Conservation (phyloP, 2,113 vertebrate genomes). For the Seriola aureovittata region DNA sequence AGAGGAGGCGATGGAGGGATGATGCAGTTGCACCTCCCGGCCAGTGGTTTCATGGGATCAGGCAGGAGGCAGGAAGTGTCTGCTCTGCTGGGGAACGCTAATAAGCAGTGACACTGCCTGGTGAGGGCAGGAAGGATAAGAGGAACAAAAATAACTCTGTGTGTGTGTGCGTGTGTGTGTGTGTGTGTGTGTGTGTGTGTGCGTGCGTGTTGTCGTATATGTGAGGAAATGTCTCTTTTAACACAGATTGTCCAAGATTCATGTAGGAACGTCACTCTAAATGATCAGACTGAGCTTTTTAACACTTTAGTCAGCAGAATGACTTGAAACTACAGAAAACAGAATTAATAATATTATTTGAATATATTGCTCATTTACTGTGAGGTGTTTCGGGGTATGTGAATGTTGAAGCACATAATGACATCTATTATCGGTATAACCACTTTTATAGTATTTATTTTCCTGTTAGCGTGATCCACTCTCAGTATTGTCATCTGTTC, state of each 20-base stretch:
- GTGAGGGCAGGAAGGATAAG: constrained; percentile 78
- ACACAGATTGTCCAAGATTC: neutral
- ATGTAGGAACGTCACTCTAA: neutral
- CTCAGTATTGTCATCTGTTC: neutral
- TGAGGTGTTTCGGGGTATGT: too few species aligned
- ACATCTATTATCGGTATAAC: too few species aligned
- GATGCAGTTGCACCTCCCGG: constrained; percentile 25
- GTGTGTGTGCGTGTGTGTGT: neutral
- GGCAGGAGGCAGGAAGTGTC: constrained; percentile 64
- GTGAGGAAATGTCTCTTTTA: constrained; percentile 11
- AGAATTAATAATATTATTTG: too few species aligned
- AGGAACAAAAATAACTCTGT: constrained; percentile 74
- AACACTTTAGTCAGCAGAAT: neutral
- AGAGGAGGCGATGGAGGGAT: neutral
- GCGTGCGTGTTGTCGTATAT: neutral
- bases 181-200: constrained; percentile 17
- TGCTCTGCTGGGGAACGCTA: constrained; percentile 62
- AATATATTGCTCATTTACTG: too few species aligned
- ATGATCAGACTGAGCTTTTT: neutral
- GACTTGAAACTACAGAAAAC: neutral
- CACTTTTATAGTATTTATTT: too few species aligned
- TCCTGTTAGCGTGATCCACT: too few species aligned
- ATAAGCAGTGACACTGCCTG: constrained; percentile 71
- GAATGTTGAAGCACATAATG: too few species aligned
- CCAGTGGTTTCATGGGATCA: constrained; percentile 35